Evolutionary conservation across 2,888 invertebrate species (phyloP).

Genomic region (Poecilobothrus nobilitatus): DNA sequence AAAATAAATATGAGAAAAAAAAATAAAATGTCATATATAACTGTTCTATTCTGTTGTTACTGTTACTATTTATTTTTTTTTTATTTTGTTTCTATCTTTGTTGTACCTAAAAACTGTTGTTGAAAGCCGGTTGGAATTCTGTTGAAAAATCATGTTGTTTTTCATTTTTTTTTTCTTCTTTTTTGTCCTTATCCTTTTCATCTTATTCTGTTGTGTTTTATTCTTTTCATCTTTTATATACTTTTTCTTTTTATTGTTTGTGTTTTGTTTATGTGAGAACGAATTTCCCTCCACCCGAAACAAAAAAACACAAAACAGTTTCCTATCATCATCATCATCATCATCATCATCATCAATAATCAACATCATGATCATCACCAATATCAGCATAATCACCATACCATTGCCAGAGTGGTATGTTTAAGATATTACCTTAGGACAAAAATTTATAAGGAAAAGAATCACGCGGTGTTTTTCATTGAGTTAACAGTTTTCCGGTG

Average conservation of each 20-base stretch:
- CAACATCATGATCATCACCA: too few relatives aligned
- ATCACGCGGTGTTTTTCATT: constrained; percentile 4
- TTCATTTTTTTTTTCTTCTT: too few relatives aligned
- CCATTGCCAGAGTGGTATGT: background rate
- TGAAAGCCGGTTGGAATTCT: constrained; percentile 6
- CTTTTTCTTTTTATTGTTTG: background rate
- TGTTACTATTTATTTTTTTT: background rate
- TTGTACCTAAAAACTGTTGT: background rate
- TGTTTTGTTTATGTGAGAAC: background rate
- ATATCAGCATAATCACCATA: too few relatives aligned
- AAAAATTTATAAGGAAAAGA: background rate
- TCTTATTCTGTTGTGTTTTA: background rate
- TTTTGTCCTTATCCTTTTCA: background rate
- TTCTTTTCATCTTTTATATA: background rate
- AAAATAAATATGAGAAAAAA: background rate
- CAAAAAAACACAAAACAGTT: too few relatives aligned
- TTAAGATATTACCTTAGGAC: background rate
- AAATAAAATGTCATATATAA: background rate
- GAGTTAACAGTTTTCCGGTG: constrained; percentile 6
- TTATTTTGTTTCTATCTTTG: too few relatives aligned
- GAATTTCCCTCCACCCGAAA: background rate
- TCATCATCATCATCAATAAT: too few relatives aligned
- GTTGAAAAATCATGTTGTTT: background rate
- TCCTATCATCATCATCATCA: too few relatives aligned
- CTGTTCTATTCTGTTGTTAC: background rate